A percentile compares a stretch with the other conserved stretches of the same genome.
Conservation (phyloP, 2,113 vertebrate species). For the Grammomys surdaster region DNA sequence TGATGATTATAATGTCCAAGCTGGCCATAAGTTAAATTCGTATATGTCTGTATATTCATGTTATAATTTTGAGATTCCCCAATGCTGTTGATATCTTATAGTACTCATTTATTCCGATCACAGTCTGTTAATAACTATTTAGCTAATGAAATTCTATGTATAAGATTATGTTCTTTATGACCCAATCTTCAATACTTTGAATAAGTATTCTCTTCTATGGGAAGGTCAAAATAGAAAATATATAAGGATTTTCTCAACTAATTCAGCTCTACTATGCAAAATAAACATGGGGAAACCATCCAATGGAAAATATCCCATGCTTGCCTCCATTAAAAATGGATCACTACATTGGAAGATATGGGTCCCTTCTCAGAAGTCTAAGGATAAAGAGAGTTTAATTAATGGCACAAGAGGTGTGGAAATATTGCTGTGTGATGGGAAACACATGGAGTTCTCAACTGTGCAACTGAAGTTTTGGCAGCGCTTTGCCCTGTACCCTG, state of each 20-base stretch:
- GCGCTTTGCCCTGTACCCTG: conserved; percentile 37
- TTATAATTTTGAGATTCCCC: conserved; percentile 55
- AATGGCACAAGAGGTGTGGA: conserved; percentile 75
- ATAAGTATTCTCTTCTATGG: conserved; percentile 72
- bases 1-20: background rate
- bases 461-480: conserved; percentile 77
- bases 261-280: conserved; percentile 24
- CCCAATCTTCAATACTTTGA: conserved; percentile 75
- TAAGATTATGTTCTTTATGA: conserved; percentile 67
- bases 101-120: conserved; percentile 53
- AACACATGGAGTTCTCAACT: conserved; percentile 83
- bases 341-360: conserved; percentile 8
- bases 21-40: conserved; percentile 22
- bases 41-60: background rate
- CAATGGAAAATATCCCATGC: conserved; percentile 9
- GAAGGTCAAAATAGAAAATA: conserved; percentile 79
- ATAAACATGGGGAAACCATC: conserved; percentile 46
- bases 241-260: conserved; percentile 72
- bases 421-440: conserved; percentile 80
- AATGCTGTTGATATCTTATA: background rate
- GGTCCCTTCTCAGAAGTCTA: conserved; percentile 51
- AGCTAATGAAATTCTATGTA: conserved; percentile 66
- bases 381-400: conserved; percentile 76
- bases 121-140: conserved; percentile 49
- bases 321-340: conserved; percentile 60